Percentiles rank a stretch among this genome's conserved stretches.
Evolutionary conservation across 2,113 vertebrate genomes (phyloP).

Genomic region (Madoqua kirkii): DNA sequence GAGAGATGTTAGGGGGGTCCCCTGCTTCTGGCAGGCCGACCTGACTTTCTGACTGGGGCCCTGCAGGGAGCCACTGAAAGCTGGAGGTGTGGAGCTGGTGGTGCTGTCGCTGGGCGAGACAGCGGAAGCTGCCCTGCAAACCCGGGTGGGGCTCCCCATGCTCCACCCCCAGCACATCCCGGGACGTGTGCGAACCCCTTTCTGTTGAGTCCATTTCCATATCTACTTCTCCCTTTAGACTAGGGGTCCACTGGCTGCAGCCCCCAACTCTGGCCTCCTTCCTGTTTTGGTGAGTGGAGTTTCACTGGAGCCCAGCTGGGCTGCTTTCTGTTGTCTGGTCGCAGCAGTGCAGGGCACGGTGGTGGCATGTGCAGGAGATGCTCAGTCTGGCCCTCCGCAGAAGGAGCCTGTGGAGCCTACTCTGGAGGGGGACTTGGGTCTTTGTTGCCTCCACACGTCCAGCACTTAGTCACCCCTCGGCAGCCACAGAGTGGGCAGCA

Average conservation of each 20-base stretch:
- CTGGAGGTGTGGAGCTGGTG: not conserved
- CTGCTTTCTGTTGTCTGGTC: too few species aligned
- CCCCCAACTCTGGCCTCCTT: not conserved
- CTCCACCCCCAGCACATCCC: rapidly evolving
- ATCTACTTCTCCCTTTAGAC: not conserved
- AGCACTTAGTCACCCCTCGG: rapidly evolving
- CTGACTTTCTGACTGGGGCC: not conserved
- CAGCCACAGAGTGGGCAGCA: not conserved
- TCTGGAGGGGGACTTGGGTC: not conserved
- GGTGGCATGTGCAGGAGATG: not conserved
- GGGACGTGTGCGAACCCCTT: rapidly evolving
- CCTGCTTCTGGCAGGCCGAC: not conserved
- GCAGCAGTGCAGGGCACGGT: rapidly evolving
- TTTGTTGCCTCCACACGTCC: rapidly evolving
- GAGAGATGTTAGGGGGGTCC: not conserved
- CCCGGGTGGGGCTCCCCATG: not conserved
- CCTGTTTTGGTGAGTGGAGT: not conserved
- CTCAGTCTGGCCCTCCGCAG: not conserved
- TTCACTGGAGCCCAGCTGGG: not conserved
- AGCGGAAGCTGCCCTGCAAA: not conserved
- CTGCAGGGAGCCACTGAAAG: not conserved
- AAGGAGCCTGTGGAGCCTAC: not conserved
- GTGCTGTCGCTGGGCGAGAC: not conserved
- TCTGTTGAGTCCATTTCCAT: not conserved
- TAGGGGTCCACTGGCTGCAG: not conserved